Evolutionary conservation across 2,888 invertebrate species (phyloP), one percentile per base, ranked within the genome.

Genomic region (Lysandra bellargus): DNA sequence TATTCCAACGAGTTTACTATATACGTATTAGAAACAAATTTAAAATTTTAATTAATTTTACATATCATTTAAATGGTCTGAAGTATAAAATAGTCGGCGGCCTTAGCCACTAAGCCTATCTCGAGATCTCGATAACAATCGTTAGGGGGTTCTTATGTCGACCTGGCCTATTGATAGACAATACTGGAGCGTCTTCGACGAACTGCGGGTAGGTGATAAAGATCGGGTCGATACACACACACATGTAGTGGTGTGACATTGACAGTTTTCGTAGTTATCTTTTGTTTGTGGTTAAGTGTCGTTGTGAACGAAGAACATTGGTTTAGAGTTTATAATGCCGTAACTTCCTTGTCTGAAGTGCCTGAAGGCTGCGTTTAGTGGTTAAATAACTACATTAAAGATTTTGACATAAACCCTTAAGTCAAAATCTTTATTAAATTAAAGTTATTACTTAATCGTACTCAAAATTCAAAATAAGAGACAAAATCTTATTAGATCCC

Each of bases 101-200:
- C 69, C 69, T 69, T 37, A 69, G 69, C 69, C 64, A 64, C 64
- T 69, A 69, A 69, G 14, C 33, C 33, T 37, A 69, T 69, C 69
- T 69, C 73, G 72, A 76, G 78, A 82, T 82, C 80, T 53, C 75
- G 81, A 83, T 81, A 81, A 79, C 82, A 79, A 69, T 53, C 79
- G 78, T 80, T 80, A 80, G 80, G 80, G 79, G 79, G 81, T 80
- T 82, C 82, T 83, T 81, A 81, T 79, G 83, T 80, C 81, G 83
- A 83, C 83, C 82, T 80, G 82, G 77, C 79, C 82, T 80, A 81
- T 83, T 81, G 82, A 81, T 44, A 78, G 78, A 53, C 77, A 53
- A 30, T 33, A 69, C 79, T 74, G 79, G 60, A 79, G 79, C 74
- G 57, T 74, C 73, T 79, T 74, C 74, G 73, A 73, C n/a, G 9